These are phyloP conservation scores for Megalopta genalis DNA, from an alignment of 1,140 invertebrate genomes.

Conservation along the genomic window DNA sequence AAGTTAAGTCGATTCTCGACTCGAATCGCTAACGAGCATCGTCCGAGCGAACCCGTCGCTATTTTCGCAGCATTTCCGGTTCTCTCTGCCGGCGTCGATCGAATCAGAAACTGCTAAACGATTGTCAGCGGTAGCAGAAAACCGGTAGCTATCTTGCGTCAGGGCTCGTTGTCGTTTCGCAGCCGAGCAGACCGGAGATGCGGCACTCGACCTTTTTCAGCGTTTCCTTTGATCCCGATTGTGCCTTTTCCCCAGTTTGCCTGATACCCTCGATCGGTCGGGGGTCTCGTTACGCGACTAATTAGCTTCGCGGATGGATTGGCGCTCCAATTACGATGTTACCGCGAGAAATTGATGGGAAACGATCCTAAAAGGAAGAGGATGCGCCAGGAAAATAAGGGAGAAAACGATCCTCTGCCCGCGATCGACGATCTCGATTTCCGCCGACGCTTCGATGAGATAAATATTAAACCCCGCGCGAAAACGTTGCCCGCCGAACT, in stretches of 20 bases:
- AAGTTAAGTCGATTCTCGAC: too few species aligned
- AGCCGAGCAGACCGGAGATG: neutral
- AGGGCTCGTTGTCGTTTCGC: neutral
- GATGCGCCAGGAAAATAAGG: neutral
- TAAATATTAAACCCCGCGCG: too few species aligned
- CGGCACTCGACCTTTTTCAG: neutral
- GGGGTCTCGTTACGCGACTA: conserved; percentile 29
- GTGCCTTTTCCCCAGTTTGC: neutral
- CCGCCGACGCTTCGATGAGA: neutral
- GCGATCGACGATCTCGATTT: conserved; percentile 7
- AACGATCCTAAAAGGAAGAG: neutral
- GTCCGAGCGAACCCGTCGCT: too few species aligned
- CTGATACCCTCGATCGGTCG: neutral
- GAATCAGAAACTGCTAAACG: neutral
- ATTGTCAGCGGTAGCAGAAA: neutral
- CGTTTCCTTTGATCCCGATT: neutral
- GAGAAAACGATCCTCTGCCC: neutral
- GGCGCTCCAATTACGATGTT: conserved; percentile 28
- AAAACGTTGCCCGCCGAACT: too few species aligned
- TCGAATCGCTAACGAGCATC: too few species aligned
- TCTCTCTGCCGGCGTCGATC: neutral
- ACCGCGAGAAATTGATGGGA: neutral
- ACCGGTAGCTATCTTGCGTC: neutral
- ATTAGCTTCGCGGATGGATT: conserved; percentile 26
- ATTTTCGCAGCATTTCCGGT: neutral